Evolutionary conservation across 1,140 invertebrate species (phyloP).

Genomic region (Drosophila parabipectinata): DNA sequence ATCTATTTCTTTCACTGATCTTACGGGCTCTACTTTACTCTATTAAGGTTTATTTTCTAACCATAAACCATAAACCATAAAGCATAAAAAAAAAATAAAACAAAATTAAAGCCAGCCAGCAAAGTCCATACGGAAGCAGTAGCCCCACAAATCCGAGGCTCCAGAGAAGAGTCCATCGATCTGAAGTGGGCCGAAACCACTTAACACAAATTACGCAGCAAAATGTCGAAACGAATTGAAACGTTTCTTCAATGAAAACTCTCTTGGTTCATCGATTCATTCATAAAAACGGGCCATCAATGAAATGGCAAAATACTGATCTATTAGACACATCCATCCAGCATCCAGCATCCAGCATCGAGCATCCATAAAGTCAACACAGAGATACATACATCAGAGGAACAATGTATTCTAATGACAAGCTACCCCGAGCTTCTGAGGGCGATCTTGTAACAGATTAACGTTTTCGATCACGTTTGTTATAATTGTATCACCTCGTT

Average conservation of each 20-base stretch:
- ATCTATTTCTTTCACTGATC: not conserved
- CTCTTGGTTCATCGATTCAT: constrained; percentile 27
- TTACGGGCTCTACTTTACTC: no score
- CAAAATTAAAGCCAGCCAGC: constrained; percentile 52
- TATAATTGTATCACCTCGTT: constrained; percentile 82
- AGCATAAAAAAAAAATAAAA: constrained; percentile 38
- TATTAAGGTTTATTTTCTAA: constrained; percentile 53
- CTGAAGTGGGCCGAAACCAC: constrained; percentile 80
- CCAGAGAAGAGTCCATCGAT: constrained; percentile 28
- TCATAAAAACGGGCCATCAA: constrained; percentile 63
- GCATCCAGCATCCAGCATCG: no score
- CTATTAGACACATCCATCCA: constrained; percentile 59
- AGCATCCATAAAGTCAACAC: constrained; percentile 59
- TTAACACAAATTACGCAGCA: constrained; percentile 84
- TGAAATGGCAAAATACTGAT: constrained; percentile 70
- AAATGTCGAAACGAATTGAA: constrained; percentile 83
- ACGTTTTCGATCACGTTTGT: constrained; percentile 41
- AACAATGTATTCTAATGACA: constrained; percentile 82
- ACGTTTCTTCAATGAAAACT: constrained; percentile 69
- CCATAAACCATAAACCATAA: constrained; percentile 15
- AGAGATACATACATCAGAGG: constrained; percentile 12
- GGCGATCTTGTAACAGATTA: constrained; percentile 67
- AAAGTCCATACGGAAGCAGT: constrained; percentile 40
- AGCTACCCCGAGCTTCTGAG: constrained; percentile 37
- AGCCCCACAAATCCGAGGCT: constrained; percentile 1